A percentile compares a stretch with the other conserved stretches of the same genome.
Evolutionary conservation across 2,113 vertebrate genomes (phyloP).

Genomic region (Lonchura striata): DNA sequence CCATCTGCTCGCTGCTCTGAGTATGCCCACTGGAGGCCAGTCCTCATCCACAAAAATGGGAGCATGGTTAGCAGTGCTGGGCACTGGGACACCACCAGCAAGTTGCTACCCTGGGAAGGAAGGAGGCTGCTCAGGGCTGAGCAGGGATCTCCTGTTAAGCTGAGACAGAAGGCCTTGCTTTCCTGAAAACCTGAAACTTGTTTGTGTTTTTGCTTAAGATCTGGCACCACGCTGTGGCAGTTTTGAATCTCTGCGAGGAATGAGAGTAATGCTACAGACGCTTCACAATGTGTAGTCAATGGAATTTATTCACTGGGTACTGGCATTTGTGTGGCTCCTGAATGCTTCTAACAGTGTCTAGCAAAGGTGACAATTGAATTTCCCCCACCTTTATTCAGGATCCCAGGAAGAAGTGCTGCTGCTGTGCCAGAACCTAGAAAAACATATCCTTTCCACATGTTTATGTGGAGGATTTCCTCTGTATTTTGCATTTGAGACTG

Average conservation of each 20-base stretch:
- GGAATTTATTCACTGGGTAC: not conserved
- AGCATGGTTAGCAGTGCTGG: not conserved
- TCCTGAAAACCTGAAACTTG: not conserved
- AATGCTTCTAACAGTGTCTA: not conserved
- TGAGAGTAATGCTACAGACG: accelerated
- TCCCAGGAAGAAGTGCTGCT: not conserved
- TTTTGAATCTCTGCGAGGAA: not conserved
- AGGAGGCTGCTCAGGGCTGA: accelerated
- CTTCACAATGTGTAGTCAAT: not conserved
- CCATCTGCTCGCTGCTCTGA: not conserved
- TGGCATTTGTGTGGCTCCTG: not conserved
- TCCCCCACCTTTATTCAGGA: accelerated
- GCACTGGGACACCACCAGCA: accelerated
- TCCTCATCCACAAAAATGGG: not conserved
- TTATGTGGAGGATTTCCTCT: not conserved
- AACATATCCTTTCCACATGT: not conserved
- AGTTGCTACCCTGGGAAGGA: accelerated
- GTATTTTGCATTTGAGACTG: not conserved
- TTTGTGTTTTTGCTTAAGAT: not conserved
- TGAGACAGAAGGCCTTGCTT: not conserved
- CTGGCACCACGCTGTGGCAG: slow-evolving; percentile 6
- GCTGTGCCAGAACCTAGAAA: not conserved
- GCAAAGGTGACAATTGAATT: not conserved
- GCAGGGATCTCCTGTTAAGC: not conserved
- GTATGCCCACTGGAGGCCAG: not conserved